A percentile compares a stretch with the other conserved stretches of the same genome.
Conservation (phyloP, 2,113 vertebrate species). For the Seriola aureovittata region DNA sequence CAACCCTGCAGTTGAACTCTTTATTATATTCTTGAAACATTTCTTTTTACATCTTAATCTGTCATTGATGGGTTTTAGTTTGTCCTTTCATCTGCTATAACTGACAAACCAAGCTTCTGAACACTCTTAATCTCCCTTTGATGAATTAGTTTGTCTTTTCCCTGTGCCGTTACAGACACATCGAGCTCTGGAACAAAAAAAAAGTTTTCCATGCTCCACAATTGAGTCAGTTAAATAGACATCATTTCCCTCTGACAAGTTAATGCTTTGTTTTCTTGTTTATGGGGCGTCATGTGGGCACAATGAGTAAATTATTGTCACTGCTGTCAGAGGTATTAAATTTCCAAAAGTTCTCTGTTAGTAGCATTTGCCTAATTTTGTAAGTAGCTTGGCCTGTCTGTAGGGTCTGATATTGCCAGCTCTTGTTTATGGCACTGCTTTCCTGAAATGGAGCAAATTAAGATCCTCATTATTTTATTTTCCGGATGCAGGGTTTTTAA, state of each 20-base stretch:
- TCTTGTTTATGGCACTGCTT: constrained; percentile 80
- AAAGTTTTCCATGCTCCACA: constrained; percentile 62
- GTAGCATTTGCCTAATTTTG: constrained; percentile 80
- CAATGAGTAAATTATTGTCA: constrained; percentile 81
- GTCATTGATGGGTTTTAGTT: constrained; percentile 67
- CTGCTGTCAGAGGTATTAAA: constrained; percentile 78
- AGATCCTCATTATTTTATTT: constrained; percentile 86
- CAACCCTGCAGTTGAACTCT: constrained; percentile 62
- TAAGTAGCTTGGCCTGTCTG: constrained; percentile 72
- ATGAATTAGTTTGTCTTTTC: constrained; percentile 63
- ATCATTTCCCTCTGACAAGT: constrained; percentile 78
- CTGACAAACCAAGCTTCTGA: constrained; percentile 65
- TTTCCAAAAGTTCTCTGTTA: constrained; percentile 76
- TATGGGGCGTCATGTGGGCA: constrained; percentile 78
- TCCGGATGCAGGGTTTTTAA: constrained; percentile 83
- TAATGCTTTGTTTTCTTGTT: constrained; percentile 83
- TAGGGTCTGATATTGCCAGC: constrained; percentile 74
- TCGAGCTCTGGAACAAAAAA: constrained; percentile 64
- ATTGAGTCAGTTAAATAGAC: constrained; percentile 77
- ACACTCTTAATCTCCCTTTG: constrained; percentile 65
- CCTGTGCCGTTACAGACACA: constrained; percentile 64
- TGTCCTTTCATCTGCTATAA: constrained; percentile 62
- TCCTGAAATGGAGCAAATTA: constrained; percentile 84
- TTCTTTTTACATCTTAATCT: constrained; percentile 68
- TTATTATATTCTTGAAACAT: constrained; percentile 71